Evolutionary conservation across 2,888 invertebrate genomes (phyloP).

Genomic region (Schrankia costaestrigalis): DNA sequence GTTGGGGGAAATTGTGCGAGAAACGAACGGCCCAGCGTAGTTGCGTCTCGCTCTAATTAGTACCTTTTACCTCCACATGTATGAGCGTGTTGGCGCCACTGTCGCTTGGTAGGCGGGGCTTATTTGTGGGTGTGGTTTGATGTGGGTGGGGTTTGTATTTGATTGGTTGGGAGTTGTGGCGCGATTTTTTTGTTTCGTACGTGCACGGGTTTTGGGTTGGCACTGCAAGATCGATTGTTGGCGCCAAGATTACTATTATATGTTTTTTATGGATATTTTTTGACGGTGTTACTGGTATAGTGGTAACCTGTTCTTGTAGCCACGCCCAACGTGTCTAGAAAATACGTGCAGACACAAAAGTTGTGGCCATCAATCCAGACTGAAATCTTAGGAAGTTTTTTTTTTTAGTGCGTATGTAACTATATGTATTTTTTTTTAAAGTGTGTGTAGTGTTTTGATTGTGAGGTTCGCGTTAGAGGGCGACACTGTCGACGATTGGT

Average conservation of each 20-base stretch:
- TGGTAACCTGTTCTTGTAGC: constrained; percentile 74
- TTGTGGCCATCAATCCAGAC: constrained; percentile 67
- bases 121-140: constrained; percentile 49
- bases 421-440: constrained; percentile 51
- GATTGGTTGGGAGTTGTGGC: constrained; percentile 57
- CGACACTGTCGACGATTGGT: constrained; percentile 2
- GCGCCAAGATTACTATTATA: constrained; percentile 74
- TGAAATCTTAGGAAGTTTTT: constrained; percentile 60
- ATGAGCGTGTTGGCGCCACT: constrained; percentile 62
- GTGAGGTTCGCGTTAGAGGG: constrained; percentile 40
- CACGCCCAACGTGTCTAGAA: constrained; percentile 67
- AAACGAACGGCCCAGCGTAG: constrained; percentile 71
- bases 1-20: constrained; percentile 80
- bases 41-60: constrained; percentile 68
- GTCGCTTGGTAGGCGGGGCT: constrained; percentile 48
- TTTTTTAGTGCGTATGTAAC: constrained; percentile 63
- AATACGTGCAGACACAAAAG: constrained; percentile 59
- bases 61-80: constrained; percentile 60
- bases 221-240: constrained; percentile 70
- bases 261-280: constrained; percentile 80
- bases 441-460: constrained; percentile 57
- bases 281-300: constrained; percentile 71
- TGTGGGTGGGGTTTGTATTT: constrained; percentile 41
- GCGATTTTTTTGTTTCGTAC: constrained; percentile 72
- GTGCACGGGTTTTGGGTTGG: constrained; percentile 71